Evolutionary conservation across 2,888 invertebrate genomes (phyloP).

Genomic region (Steinernema scapterisci): DNA sequence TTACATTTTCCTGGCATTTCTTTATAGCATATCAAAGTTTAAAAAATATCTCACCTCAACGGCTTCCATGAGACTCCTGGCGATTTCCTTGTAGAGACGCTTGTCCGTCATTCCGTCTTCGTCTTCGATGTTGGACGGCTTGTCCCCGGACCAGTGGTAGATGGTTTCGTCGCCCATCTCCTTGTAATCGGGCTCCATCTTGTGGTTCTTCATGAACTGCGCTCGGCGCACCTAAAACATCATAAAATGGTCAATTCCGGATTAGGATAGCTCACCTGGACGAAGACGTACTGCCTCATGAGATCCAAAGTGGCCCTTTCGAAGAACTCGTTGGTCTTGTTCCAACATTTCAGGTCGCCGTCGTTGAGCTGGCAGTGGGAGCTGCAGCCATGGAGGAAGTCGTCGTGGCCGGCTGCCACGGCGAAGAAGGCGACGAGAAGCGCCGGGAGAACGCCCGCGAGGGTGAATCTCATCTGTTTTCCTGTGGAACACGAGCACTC

Average conservation of each 20-base stretch:
- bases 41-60: neutral
- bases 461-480: neutral
- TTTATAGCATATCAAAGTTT: neutral
- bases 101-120: conserved; percentile 16
- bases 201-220: neutral
- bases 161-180: conserved; percentile 7
- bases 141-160: neutral
- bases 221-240: neutral
- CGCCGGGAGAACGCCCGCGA: neutral
- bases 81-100: neutral
- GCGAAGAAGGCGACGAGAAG: neutral
- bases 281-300: conserved; percentile 9
- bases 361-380: neutral
- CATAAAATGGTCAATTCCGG: neutral
- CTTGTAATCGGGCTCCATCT: neutral
- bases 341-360: neutral
- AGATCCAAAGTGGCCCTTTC: conserved; percentile 5
- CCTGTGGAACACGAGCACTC: neutral
- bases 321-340: conserved; percentile 26
- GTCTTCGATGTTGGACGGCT: conserved; percentile 7
- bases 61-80: neutral
- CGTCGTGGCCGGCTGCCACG: neutral
- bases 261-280: neutral
- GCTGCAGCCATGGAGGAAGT: conserved; percentile 21
- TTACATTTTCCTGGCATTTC: neutral